Conservation (phyloP, 1,140 invertebrate genomes). For the Archivesica marissinica region DNA sequence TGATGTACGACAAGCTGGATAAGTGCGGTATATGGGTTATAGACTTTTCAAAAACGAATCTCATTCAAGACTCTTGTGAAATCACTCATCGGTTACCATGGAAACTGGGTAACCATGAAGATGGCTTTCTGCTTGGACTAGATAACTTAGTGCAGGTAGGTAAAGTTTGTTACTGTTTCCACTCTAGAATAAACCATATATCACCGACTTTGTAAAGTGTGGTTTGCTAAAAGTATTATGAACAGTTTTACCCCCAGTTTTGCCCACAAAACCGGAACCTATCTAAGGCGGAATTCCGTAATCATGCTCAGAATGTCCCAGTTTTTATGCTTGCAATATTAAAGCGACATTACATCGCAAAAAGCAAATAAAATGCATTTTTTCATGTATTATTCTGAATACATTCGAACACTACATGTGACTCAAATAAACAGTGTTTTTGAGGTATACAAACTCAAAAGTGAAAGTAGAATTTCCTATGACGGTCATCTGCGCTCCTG, state of each 20-base stretch:
- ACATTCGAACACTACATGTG: no score
- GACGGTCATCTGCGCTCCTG: no score
- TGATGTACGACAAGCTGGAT: conserved; percentile 92
- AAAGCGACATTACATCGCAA: no score
- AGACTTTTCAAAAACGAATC: conserved; percentile 98
- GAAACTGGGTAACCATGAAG: conserved; percentile 98
- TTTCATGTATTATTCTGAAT: no score
- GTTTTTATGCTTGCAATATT: neutral
- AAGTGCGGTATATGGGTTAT: conserved; percentile 96
- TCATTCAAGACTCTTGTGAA: conserved; percentile 83
- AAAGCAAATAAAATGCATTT: no score
- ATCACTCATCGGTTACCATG: conserved; percentile 94
- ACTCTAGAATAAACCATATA: neutral
- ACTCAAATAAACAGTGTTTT: neutral
- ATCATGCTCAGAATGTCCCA: neutral
- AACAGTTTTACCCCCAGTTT: neutral
- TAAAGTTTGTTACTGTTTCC: neutral
- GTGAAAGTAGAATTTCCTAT: no score
- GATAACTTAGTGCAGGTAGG: conserved; percentile 92
- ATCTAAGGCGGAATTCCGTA: no score
- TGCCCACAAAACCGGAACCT: neutral
- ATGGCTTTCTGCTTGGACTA: conserved; percentile 97
- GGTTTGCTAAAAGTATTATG: neutral
- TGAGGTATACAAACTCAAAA: no score
- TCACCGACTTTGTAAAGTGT: neutral